phyloP scores from a whole-genome alignment of 2,113 vertebrate genomes.

The Gymnorhina tibicen region DNA sequence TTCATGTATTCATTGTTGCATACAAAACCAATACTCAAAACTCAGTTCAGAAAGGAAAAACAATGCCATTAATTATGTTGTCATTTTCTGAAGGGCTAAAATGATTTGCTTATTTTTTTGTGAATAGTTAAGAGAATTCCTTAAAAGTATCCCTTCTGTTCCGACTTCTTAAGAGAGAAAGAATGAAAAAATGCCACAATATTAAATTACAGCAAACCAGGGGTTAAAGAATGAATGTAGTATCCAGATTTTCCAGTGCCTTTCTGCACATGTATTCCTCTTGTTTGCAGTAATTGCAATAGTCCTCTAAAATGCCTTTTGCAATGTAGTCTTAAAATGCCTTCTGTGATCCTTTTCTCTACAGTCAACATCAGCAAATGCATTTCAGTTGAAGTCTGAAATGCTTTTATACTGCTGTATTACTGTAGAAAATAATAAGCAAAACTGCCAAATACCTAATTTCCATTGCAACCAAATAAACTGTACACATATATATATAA shows the following conservation, averaged over 20 bases:
- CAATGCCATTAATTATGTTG: neutral
- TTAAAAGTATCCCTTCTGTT: neutral
- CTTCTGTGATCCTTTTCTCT: neutral
- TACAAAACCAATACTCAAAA: slow-evolving; percentile 49
- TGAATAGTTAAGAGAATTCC: neutral
- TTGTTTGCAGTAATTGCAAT: neutral
- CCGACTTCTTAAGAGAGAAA: neutral
- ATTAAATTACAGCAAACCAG: neutral
- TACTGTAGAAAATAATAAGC: neutral
- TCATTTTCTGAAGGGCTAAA: neutral
- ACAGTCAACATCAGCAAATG: neutral
- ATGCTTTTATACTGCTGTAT: neutral
- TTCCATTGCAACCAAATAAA: neutral
- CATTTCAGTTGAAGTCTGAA: neutral
- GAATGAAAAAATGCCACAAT: neutral
- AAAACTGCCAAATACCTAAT: neutral
- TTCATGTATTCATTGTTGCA: slow-evolving; percentile 44
- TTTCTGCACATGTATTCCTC: neutral
- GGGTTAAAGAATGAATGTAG: neutral
- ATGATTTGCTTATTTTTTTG: neutral
- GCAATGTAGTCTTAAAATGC: neutral
- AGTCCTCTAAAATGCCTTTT: neutral
- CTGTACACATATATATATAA: neutral
- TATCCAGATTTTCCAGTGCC: neutral
- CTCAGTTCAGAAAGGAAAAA: neutral